Evolutionary conservation across 1,140 invertebrate genomes (phyloP).

Genomic region (Drosophila punjabiensis): DNA sequence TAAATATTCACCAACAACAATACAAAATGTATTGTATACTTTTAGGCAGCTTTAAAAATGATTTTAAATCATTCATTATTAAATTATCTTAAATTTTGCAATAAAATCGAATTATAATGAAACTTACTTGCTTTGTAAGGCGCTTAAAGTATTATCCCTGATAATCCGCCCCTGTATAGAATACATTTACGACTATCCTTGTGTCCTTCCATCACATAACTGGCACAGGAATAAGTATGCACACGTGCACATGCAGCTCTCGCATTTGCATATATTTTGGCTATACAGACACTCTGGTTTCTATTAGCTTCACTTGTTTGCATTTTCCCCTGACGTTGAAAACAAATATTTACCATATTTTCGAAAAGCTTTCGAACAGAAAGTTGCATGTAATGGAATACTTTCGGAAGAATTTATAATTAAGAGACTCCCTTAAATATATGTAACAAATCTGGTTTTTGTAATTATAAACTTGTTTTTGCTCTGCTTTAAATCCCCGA

Average conservation of each 20-base stretch:
- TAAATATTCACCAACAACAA: too few species aligned
- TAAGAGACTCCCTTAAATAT: background rate
- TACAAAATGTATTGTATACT: too few species aligned
- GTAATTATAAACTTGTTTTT: background rate
- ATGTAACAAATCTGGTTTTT: background rate
- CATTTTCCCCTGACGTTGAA: slow-evolving; percentile 44
- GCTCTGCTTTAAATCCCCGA: background rate
- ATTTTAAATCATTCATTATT: background rate
- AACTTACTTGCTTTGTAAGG: background rate
- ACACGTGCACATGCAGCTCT: slow-evolving; percentile 14
- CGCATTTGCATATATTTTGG: slow-evolving; percentile 53
- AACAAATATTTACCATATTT: slow-evolving; percentile 28
- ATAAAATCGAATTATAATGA: background rate
- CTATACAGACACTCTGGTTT: slow-evolving; percentile 1
- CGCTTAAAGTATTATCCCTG: background rate
- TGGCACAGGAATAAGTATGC: slow-evolving; percentile 11
- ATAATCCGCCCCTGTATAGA: background rate
- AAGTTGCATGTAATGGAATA: background rate
- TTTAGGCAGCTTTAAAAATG: background rate
- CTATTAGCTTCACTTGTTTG: slow-evolving; percentile 48
- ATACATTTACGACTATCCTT: slow-evolving; percentile 12
- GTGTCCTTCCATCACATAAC: slow-evolving; percentile 13
- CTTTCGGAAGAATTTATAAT: background rate
- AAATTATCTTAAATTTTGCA: too few species aligned
- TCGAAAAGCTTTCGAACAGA: background rate